Conservation (phyloP, 2,797 vertebrate genomes). For the Pipistrellus kuhlii region DNA sequence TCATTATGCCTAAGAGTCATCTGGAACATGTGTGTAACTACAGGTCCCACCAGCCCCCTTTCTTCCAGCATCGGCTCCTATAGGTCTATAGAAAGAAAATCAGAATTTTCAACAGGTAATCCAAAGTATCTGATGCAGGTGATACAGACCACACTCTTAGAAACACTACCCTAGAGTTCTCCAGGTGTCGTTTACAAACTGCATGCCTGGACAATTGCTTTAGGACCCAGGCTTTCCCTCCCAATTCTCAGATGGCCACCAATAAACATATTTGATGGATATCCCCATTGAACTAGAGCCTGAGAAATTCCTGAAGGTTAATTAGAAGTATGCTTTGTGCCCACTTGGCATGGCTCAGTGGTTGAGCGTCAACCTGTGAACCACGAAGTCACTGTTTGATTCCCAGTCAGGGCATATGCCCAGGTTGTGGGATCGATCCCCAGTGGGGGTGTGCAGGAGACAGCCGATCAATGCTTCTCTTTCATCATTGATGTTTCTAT, state of each 20-base stretch:
- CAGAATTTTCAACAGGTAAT: neutral
- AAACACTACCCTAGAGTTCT: neutral
- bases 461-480: no score
- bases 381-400: no score
- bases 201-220: neutral
- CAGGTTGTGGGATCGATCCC: no score
- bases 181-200: neutral
- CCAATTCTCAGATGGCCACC: neutral
- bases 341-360: no score
- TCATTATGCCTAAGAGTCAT: neutral
- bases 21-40: neutral
- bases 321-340: neutral
- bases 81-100: constrained; percentile 25
- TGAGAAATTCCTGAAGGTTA: neutral
- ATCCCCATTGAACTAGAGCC: neutral
- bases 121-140: neutral
- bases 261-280: neutral
- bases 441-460: no score
- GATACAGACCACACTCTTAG: neutral
- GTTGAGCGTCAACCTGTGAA: no score
- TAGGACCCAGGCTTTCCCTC: neutral
- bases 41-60: no score
- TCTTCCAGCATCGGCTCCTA: neutral
- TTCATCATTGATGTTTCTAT: no score
- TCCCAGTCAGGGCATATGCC: no score